Evolutionary conservation across 1,140 invertebrate species (phyloP).

Genomic region (Caenorhabditis briggsae): DNA sequence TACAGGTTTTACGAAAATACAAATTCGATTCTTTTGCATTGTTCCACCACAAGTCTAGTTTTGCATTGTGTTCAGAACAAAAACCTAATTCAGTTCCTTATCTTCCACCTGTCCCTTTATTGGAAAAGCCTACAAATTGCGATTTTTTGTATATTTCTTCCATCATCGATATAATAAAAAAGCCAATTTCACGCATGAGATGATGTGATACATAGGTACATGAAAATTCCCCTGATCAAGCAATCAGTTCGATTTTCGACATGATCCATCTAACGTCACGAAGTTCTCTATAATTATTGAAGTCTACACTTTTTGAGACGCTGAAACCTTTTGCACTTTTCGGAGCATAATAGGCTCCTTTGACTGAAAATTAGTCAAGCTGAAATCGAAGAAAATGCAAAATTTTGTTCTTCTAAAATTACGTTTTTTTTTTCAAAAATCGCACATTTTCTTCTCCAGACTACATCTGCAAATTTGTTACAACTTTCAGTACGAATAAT

Average conservation of each 20-base stretch:
- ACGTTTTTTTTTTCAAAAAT: background rate
- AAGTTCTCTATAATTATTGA: background rate
- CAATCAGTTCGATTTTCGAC: background rate
- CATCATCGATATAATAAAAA: background rate
- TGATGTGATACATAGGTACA: background rate
- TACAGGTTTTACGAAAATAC: too few relatives aligned
- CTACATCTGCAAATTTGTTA: background rate
- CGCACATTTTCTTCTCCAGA: background rate
- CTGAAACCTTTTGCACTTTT: slow-evolving; percentile 1
- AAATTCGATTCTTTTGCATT: too few relatives aligned
- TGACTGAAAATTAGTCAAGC: background rate
- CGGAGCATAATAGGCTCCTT: background rate
- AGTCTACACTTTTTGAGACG: background rate
- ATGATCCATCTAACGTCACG: background rate
- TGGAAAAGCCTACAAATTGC: background rate
- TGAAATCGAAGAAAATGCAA: background rate
- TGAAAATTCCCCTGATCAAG: background rate
- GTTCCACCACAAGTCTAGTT: too few relatives aligned
- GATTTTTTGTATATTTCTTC: background rate
- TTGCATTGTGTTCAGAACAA: too few relatives aligned
- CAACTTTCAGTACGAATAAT: background rate
- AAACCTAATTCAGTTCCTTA: background rate
- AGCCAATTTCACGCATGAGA: background rate
- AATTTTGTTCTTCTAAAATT: background rate
- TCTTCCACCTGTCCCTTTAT: background rate